These are phyloP conservation scores for Sciurus niger DNA, from an alignment of 2,113 vertebrate genomes.

Conservation along the genomic window DNA sequence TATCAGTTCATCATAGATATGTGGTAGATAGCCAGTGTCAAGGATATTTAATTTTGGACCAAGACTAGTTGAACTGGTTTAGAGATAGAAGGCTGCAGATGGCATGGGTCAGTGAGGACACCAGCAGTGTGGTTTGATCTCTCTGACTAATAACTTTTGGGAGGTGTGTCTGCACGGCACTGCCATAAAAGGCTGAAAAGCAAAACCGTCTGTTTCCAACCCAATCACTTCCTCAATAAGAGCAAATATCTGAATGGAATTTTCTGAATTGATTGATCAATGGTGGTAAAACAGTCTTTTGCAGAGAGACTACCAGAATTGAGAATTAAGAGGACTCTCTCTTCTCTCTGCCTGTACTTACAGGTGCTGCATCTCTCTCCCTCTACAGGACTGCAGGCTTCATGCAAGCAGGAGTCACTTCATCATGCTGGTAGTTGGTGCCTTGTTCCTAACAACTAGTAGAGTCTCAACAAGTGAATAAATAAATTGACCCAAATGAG, in stretches of 20 bases:
- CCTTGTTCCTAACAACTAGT: background rate
- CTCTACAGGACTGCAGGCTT: background rate
- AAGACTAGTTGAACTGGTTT: background rate
- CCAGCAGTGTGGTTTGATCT: background rate
- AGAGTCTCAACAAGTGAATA: background rate
- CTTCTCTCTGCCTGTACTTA: background rate
- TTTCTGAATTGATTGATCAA: background rate
- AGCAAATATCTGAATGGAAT: background rate
- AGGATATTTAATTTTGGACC: background rate
- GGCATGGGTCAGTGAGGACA: background rate
- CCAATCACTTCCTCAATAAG: background rate
- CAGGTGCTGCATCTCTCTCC: background rate
- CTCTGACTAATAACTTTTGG: conserved; percentile 14
- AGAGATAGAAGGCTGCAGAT: background rate
- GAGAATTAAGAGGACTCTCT: background rate
- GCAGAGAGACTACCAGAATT: background rate
- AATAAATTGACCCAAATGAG: background rate
- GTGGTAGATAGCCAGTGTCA: background rate
- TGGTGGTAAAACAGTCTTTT: background rate
- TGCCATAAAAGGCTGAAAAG: background rate
- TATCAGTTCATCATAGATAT: background rate
- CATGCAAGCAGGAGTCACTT: background rate
- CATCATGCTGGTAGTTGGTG: background rate
- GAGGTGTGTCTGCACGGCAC: background rate
- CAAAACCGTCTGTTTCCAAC: background rate